Percentiles rank a stretch among this genome's conserved stretches.
phyloP scores from a whole-genome alignment of 1,140 invertebrate genomes.

The Zaprionus kolodkinae region DNA sequence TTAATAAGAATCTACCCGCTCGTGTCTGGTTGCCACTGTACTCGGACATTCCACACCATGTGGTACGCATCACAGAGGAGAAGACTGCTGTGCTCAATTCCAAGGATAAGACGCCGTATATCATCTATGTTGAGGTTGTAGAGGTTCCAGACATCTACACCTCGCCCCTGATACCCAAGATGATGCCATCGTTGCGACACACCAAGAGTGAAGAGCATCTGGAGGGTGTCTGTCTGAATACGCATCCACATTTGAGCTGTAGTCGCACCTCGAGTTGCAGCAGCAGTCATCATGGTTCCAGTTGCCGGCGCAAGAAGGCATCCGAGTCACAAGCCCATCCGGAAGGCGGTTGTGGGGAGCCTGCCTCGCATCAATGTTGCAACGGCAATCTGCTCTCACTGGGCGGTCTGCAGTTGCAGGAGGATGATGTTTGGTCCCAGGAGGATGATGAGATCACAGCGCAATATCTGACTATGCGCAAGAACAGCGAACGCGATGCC shows the following conservation, averaged over 20 bases:
- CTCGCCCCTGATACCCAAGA: conserved; percentile 91
- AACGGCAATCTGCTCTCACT: conserved; percentile 43
- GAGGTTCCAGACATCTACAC: conserved; percentile 95
- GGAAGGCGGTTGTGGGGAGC: conserved; percentile 45
- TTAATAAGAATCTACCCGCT: conserved; percentile 98
- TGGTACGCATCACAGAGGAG: conserved; percentile 93
- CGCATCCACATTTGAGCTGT: conserved; percentile 64
- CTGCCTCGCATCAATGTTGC: conserved; percentile 18
- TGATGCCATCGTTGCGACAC: conserved; percentile 92
- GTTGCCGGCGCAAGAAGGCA: conserved; percentile 62
- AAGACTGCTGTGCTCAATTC: conserved; percentile 98
- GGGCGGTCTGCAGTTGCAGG: conserved; percentile 71
- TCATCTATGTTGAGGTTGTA: conserved; percentile 98
- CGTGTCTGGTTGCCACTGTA: conserved; percentile 98
- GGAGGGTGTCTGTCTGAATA: conserved; percentile 72
- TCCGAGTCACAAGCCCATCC: not conserved
- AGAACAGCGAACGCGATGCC: conserved; percentile 90
- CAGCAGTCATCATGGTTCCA: conserved; percentile 67
- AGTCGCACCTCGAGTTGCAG: conserved; percentile 74
- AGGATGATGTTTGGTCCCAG: conserved; percentile 91
- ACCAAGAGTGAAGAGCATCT: conserved; percentile 95
- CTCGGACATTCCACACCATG: conserved; percentile 96
- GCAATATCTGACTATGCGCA: conserved; percentile 85
- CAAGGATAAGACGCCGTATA: conserved; percentile 99
- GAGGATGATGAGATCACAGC: conserved; percentile 95